These are phyloP conservation scores for Phasia obesa DNA, from an alignment of 2,888 invertebrate species.

Conservation along the genomic window DNA sequence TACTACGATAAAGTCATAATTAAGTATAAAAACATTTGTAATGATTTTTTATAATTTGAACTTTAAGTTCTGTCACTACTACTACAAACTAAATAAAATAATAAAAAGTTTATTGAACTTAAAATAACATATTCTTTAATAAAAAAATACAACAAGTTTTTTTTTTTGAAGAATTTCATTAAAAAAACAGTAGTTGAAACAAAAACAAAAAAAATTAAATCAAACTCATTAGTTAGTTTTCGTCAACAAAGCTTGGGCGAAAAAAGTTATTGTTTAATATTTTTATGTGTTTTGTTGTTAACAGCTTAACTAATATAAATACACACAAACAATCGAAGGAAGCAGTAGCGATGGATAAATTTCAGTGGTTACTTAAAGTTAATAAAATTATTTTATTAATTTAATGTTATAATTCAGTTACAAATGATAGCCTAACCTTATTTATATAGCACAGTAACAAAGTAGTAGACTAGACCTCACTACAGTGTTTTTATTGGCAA, in stretches of 20 bases:
- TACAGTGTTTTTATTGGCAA: no score
- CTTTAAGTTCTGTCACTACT: conserved; percentile 18
- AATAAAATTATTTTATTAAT: no score
- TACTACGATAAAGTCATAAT: conserved; percentile 4
- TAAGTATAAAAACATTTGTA: conserved; percentile 19
- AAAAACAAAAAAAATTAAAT: background rate
- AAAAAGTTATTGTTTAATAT: background rate
- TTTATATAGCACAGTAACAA: no score
- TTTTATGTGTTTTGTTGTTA: background rate
- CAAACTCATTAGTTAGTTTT: conserved; percentile 29
- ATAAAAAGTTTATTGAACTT: conserved; percentile 56
- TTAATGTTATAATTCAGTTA: no score
- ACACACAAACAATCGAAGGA: background rate
- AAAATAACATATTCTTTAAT: conserved; percentile 28
- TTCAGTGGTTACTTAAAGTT: no score
- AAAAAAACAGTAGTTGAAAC: background rate
- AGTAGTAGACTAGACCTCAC: no score
- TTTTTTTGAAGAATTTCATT: conserved; percentile 13
- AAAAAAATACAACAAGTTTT: conserved; percentile 47
- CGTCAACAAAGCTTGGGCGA: background rate
- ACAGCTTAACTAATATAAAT: background rate
- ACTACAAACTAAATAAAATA: conserved; percentile 8
- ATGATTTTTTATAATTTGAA: conserved; percentile 19
- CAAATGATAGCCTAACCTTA: no score
- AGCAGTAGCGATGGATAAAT: background rate